A percentile compares a stretch with the other conserved stretches of the same genome.
phyloP scores from a whole-genome alignment of 2,113 vertebrate genomes.

The Sander lucioperca region DNA sequence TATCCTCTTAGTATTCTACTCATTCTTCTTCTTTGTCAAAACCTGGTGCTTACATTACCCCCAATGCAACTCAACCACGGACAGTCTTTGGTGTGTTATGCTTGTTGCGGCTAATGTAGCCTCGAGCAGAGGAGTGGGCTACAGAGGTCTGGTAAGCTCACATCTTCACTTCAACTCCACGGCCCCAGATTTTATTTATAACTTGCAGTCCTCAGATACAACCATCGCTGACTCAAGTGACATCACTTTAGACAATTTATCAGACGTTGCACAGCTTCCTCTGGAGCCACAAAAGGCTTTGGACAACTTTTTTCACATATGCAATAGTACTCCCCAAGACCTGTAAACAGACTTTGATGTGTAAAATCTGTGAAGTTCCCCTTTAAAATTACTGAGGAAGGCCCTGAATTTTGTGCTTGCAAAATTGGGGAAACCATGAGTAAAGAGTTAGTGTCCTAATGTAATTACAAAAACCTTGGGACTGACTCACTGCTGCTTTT shows the following conservation, averaged over 20 bases:
- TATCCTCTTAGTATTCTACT: not conserved
- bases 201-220: not conserved
- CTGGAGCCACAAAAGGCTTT: no score
- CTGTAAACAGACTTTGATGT: not conserved
- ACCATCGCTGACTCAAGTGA: not conserved
- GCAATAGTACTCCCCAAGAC: not conserved
- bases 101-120: not conserved
- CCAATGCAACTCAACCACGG: not conserved
- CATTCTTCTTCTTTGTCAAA: not conserved
- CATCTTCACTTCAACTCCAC: not conserved
- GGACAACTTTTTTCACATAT: no score
- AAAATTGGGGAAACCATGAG: not conserved
- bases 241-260: no score
- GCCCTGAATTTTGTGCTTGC: no score
- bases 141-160: not conserved
- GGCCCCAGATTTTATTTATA: not conserved
- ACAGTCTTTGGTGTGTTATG: not conserved
- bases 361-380: not conserved
- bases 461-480: constrained; percentile 11
- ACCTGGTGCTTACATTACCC: not conserved
- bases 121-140: not conserved
- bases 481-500: constrained; percentile 4
- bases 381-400: not conserved
- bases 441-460: not conserved
- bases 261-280: no score